Evolutionary conservation across 2,113 vertebrate genomes (phyloP).

Genomic region (Emydocephalus ijimae): DNA sequence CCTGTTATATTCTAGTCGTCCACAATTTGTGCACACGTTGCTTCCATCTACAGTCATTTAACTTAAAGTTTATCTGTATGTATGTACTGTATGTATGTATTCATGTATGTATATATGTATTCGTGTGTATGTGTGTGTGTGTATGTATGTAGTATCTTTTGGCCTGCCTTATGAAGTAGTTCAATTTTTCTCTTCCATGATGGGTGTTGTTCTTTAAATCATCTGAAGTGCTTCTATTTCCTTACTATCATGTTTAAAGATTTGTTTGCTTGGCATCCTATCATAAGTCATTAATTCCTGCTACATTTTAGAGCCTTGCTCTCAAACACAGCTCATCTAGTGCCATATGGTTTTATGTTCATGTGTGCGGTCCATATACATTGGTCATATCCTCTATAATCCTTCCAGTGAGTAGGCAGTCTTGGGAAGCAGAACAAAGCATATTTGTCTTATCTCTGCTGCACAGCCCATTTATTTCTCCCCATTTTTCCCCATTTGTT

Average conservation of each 20-base stretch:
- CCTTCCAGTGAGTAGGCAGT: slow-evolving; percentile 14
- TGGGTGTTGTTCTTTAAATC: neutral
- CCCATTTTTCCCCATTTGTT: rapidly evolving
- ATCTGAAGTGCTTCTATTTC: neutral
- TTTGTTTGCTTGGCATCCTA: rapidly evolving
- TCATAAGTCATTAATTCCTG: neutral
- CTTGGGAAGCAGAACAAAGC: neutral
- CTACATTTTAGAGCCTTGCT: neutral
- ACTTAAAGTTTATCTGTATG: neutral
- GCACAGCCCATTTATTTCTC: neutral
- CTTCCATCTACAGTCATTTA: neutral
- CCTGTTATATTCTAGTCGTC: neutral
- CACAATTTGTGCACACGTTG: neutral
- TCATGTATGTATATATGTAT: neutral
- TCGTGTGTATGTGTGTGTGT: neutral
- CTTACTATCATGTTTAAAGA: neutral
- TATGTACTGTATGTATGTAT: too few relatives aligned
- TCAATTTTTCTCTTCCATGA: neutral
- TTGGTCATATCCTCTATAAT: slow-evolving; percentile 6
- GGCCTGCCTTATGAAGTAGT: neutral
- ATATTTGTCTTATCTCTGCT: neutral
- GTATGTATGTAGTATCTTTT: neutral
- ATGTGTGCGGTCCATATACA: neutral
- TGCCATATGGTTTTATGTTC: slow-evolving; percentile 6
- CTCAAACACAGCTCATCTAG: slow-evolving; percentile 42